Conservation (phyloP, 1,140 invertebrate species). For the Arion vulgaris region DNA sequence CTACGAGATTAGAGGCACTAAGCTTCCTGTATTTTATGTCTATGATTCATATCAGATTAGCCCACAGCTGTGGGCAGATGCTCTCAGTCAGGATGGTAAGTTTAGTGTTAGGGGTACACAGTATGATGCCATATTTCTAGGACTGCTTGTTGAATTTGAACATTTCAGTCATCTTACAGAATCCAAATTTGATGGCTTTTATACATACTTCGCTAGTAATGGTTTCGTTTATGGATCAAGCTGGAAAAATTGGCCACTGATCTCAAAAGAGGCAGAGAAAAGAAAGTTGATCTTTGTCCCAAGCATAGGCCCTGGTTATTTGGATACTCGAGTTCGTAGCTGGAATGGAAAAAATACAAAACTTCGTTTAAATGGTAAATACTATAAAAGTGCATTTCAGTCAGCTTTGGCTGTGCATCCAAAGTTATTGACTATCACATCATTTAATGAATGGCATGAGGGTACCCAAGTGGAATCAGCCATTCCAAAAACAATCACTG, state of each 20-base stretch:
- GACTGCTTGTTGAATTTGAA: slow-evolving; percentile 69
- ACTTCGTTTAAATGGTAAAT: slow-evolving; percentile 70
- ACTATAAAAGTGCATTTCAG: slow-evolving; percentile 71
- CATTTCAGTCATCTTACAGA: slow-evolving; percentile 63
- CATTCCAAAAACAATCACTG: slow-evolving; percentile 58
- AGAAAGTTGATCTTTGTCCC: slow-evolving; percentile 73
- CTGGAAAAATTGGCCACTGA: slow-evolving; percentile 71
- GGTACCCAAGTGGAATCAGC: slow-evolving; percentile 76
- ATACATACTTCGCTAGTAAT: slow-evolving; percentile 76
- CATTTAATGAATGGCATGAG: slow-evolving; percentile 77
- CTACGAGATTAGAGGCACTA: slow-evolving; percentile 47
- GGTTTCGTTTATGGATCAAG: slow-evolving; percentile 74
- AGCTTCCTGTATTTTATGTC: slow-evolving; percentile 74
- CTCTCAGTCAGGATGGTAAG: slow-evolving; percentile 64
- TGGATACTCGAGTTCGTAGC: slow-evolving; percentile 73
- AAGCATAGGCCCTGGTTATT: slow-evolving; percentile 75
- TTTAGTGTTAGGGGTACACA: slow-evolving; percentile 69
- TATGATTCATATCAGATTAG: slow-evolving; percentile 73
- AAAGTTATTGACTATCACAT: slow-evolving; percentile 73
- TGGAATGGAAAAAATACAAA: slow-evolving; percentile 74
- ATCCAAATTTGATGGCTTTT: slow-evolving; percentile 75
- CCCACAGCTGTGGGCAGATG: slow-evolving; percentile 65
- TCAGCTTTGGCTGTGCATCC: slow-evolving; percentile 67
- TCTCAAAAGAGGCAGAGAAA: slow-evolving; percentile 65
- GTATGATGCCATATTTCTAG: slow-evolving; percentile 74